Evolutionary conservation across 2,113 vertebrate species (phyloP).

Genomic region (Cygnus atratus): DNA sequence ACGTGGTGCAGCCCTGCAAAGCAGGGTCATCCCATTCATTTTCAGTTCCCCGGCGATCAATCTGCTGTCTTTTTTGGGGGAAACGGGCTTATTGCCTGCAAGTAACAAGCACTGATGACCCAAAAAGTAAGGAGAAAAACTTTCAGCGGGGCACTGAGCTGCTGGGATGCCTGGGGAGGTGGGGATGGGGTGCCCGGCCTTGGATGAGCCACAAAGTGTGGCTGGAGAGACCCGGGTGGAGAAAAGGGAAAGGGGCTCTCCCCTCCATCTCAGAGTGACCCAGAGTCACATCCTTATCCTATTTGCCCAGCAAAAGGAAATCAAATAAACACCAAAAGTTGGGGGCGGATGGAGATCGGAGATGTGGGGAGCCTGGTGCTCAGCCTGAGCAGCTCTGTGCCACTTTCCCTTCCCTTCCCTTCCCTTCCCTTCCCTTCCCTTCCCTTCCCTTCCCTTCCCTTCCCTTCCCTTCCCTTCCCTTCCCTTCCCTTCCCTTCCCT

Average conservation of each 20-base stretch:
- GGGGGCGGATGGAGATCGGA: background rate
- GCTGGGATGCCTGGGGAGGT: background rate
- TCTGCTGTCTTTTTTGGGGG: background rate
- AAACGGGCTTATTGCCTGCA: background rate
- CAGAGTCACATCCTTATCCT: background rate
- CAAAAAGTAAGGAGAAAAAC: background rate
- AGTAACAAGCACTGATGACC: constrained; percentile 36
- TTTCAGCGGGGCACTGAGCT: background rate
- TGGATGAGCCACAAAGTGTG: background rate
- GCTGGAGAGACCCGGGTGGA: background rate
- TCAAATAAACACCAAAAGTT: background rate
- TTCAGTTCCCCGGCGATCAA: background rate
- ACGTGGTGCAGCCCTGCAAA: background rate
- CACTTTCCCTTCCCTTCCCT: no score
- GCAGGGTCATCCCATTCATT: background rate
- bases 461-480: no score
- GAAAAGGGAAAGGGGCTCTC: background rate
- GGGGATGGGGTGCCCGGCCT: constrained; percentile 18
- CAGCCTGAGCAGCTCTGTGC: background rate
- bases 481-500: no score
- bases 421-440: no score
- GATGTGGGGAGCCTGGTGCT: background rate
- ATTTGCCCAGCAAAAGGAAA: background rate
- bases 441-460: no score
- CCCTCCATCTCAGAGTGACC: background rate